Conservation (phyloP, 2,888 invertebrate genomes). For the Colletes collaris region DNA sequence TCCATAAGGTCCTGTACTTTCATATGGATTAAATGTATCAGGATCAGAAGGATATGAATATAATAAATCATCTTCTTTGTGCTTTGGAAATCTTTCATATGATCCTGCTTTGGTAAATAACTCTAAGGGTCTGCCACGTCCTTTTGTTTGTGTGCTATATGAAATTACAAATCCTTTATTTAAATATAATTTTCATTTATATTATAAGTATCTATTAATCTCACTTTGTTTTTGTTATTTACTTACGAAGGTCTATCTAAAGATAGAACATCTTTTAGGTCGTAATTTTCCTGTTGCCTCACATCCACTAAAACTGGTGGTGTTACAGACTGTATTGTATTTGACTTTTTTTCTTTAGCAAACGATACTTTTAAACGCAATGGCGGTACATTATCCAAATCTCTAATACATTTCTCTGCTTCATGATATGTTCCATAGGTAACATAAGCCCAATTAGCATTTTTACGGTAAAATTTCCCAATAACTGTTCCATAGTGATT, state of each 20-base stretch:
- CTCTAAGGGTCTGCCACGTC: slow-evolving; percentile 24
- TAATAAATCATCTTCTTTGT: slow-evolving; percentile 61
- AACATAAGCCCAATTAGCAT: slow-evolving; percentile 71
- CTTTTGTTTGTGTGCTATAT: slow-evolving; percentile 24
- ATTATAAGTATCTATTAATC: not conserved
- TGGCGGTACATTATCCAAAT: slow-evolving; percentile 71
- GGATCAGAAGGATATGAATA: slow-evolving; percentile 67
- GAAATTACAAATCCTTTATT: slow-evolving; percentile 2
- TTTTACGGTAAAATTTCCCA: slow-evolving; percentile 52
- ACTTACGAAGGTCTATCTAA: slow-evolving; percentile 22
- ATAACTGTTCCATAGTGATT: slow-evolving; percentile 65
- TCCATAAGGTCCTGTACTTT: slow-evolving; percentile 62
- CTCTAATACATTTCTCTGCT: slow-evolving; percentile 75
- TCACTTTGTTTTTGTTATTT: not conserved
- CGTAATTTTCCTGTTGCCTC: not conserved
- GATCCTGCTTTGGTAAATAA: slow-evolving; percentile 3
- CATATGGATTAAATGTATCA: slow-evolving; percentile 71
- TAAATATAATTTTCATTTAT: not conserved
- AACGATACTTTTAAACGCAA: slow-evolving; percentile 71
- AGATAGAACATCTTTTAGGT: not conserved
- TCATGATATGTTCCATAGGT: slow-evolving; percentile 70
- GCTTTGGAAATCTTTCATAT: not conserved
- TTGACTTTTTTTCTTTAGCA: slow-evolving; percentile 56
- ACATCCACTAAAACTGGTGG: too few relatives aligned
- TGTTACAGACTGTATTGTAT: not conserved